Base-by-base conservation (phyloP, 1,140 invertebrate species). In the Pteromalus puparum region DNA sequence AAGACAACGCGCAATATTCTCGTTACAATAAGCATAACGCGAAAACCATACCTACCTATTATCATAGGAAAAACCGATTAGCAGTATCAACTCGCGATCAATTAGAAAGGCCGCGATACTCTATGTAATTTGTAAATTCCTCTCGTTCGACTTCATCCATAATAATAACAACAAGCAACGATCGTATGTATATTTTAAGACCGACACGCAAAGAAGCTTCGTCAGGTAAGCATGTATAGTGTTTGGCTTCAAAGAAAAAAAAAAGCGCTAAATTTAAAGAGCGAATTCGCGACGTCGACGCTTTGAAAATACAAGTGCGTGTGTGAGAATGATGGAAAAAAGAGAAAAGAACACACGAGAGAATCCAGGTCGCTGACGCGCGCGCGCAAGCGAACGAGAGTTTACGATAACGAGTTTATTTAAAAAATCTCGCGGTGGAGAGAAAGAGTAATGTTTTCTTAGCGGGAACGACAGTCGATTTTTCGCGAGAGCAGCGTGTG, bases 251-350 rank as follows among this genome's bases (percentile, higher is more conserved):
- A 18, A 18, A 65, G 15, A 24, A 6, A 70, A 70, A 70, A 70
- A 68, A 79, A 24, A n/a, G 34, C 34, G 46, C 76, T 84, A 80
- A 84, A 84, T 65, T 84, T 80, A 67, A 84, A 72, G 80, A 74
- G 34, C 21, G 15, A 67, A 75, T 82, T 21, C 72, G 9, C 48
- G 70, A 74, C 9, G 68, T 7, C 68, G 67, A 9, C 24, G 21
- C 21, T n/a, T 67, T 1, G 53, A 61, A 61, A 21, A 61, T n/a
- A 61, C 53, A n/a, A 42, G 9, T 5, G 18, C 15, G 18, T 21
- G 53, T 61, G 53, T 21, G 53, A 61, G 30, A 34, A 34, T 34
- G 30, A n/a, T 61, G 53, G 6, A 61, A 61, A n/a, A 42, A 42
- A 42, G 38, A 10, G 38, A 42, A 7, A 42, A 42, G 38, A 42